Conservation (phyloP, 2,113 vertebrate species). For the Physeter macrocephalus region DNA sequence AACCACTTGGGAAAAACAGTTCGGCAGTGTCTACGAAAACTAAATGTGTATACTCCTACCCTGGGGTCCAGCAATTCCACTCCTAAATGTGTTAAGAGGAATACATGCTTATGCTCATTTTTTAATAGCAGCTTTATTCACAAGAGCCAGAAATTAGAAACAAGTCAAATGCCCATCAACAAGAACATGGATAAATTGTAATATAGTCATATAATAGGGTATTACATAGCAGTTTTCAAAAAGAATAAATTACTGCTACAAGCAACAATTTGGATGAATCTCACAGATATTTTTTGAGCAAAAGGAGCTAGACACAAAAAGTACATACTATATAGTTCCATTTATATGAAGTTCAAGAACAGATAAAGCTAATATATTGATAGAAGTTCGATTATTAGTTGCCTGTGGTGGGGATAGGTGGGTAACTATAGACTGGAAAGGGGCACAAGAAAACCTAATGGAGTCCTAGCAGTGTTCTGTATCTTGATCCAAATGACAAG, state of each 20-base stretch:
- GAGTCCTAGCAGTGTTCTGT: neutral
- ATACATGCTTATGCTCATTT: neutral
- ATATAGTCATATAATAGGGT: neutral
- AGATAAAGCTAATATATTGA: neutral
- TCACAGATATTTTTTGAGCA: neutral
- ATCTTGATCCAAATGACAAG: neutral
- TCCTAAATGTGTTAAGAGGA: neutral
- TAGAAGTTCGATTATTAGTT: neutral
- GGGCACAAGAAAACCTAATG: neutral
- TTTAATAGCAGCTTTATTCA: neutral
- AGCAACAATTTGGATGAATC: neutral
- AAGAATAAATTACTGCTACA: neutral
- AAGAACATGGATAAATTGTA: neutral
- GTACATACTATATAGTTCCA: neutral
- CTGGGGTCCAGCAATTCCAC: neutral
- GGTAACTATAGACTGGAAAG: neutral
- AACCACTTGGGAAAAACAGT: neutral
- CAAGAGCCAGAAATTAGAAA: neutral
- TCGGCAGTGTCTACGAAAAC: neutral
- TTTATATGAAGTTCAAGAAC: neutral
- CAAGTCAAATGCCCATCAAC: neutral
- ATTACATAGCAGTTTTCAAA: neutral
- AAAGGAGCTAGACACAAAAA: neutral
- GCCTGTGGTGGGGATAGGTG: fast-evolving
- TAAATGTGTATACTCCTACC: neutral